Conservation (phyloP, 1,140 invertebrate species). For the Charaxes varanes region DNA sequence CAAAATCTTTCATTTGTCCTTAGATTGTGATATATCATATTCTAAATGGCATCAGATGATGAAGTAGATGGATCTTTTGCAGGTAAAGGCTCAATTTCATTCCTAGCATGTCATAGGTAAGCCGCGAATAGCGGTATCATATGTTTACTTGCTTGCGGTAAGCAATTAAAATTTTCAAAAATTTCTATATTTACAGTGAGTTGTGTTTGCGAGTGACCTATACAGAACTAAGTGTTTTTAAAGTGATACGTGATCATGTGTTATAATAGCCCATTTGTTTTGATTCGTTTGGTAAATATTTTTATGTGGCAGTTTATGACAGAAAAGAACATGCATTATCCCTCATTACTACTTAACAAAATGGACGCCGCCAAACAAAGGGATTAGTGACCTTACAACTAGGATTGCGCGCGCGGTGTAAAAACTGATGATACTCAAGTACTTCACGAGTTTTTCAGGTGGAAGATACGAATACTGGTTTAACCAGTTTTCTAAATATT, state of each 20-base stretch:
- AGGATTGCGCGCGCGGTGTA: constrained; percentile 39
- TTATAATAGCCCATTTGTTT: constrained; percentile 46
- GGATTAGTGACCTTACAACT: constrained; percentile 74
- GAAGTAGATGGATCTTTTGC: constrained; percentile 85
- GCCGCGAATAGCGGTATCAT: constrained; percentile 75
- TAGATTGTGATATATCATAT: constrained; percentile 53
- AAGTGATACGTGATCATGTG: constrained; percentile 23
- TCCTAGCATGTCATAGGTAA: constrained; percentile 73
- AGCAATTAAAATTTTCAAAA: constrained; percentile 71
- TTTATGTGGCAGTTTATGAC: constrained; percentile 70
- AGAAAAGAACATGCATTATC: constrained; percentile 73
- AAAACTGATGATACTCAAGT: constrained; percentile 28
- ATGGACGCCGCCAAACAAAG: constrained; percentile 82
- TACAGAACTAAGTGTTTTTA: constrained; percentile 11
- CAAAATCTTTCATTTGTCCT: constrained; percentile 48
- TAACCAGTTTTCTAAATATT: constrained; percentile 55
- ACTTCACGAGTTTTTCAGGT: constrained; percentile 28
- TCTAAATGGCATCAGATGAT: constrained; percentile 84
- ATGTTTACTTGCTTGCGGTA: constrained; percentile 75
- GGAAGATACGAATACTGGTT: constrained; percentile 42
- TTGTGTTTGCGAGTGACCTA: constrained; percentile 3
- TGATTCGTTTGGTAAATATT: constrained; percentile 66
- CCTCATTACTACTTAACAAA: constrained; percentile 79
- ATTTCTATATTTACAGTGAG: constrained; percentile 40
- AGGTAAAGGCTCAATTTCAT: constrained; percentile 77